Base-by-base conservation (phyloP, 1,140 invertebrate genomes). In the Chymomyza costata region DNA sequence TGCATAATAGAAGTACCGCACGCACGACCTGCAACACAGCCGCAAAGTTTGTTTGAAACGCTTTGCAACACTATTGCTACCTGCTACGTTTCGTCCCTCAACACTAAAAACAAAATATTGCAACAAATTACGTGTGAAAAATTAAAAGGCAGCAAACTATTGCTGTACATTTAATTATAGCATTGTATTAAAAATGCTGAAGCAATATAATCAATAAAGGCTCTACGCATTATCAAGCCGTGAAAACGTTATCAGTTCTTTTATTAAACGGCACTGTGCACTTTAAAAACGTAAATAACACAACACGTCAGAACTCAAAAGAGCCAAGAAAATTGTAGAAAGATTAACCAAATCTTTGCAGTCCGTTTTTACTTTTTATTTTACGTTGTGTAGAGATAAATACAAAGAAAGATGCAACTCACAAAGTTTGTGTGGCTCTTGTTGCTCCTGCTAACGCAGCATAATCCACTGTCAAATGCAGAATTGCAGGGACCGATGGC, bases 81-180 rank as follows among this genome's bases (percentile, higher is more conserved):
- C 21, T 5, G 3, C 21, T 3, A 5, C 8, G 21, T 25, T 25
- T 3, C 21, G 21, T 3, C 21, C 8, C 8, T 25, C 21, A 25
- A 25, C 21, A 25, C 21, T 25, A 3, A 8, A 25, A 25, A 25
- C 3, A 25, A 8, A 60, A 51, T 61, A 35, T 62, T 70, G 65
- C 65, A 76, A 76, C 61, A 74, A 74, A 65, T 76, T 76, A 76
- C 70, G 70, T 76, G 70, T 76, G 70, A 76, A 76, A 69, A 70
- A 40, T 69, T 47, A 40, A 39, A 7, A 21, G 25, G 10, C 43
- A 44, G n/a, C n/a, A n/a, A n/a, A n/a, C n/a, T n/a, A n/a, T n/a
- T n/a, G n/a, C n/a, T n/a, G n/a, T n/a, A n/a, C n/a, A n/a, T n/a
- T n/a, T n/a, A n/a, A 60, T 28, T 15, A 48, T 28, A 48, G 16